A percentile compares a stretch with the other conserved stretches of the same genome.
Evolutionary conservation across 2,888 invertebrate genomes (phyloP).

Genomic region (Tachina fera): DNA sequence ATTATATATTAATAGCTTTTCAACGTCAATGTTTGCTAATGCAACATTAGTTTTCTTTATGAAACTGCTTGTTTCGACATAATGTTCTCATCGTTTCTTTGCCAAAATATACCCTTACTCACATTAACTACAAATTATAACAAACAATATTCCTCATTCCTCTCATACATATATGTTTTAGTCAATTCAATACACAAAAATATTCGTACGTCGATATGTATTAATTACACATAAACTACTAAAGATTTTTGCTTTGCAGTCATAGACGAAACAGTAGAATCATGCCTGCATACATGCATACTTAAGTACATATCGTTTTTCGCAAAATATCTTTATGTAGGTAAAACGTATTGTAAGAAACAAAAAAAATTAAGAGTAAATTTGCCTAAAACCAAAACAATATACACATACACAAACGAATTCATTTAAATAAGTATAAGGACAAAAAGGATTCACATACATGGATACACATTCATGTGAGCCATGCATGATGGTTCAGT

Average conservation of each 20-base stretch:
- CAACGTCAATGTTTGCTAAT: constrained; percentile 47
- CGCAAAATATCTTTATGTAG: constrained; percentile 35
- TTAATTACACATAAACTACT: background rate
- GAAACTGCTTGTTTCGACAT: constrained; percentile 40
- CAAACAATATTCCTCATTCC: constrained; percentile 28
- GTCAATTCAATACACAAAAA: constrained; percentile 10
- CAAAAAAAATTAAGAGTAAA: constrained; percentile 54
- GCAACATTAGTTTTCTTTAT: constrained; percentile 46
- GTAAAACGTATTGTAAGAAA: constrained; percentile 23
- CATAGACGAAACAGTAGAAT: background rate
- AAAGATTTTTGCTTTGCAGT: background rate
- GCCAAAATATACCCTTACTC: constrained; percentile 35
- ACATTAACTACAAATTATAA: constrained; percentile 21
- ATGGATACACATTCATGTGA: background rate
- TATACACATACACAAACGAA: background rate
- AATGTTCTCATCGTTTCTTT: constrained; percentile 49
- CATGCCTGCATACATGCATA: background rate
- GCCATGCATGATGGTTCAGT: background rate
- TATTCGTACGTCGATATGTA: background rate
- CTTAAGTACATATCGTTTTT: background rate
- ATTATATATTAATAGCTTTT: constrained; percentile 58
- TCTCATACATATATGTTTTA: background rate
- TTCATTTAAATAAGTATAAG: background rate
- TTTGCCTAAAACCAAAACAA: constrained; percentile 57
- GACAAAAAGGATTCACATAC: background rate